These are phyloP conservation scores for Mythimna albipuncta DNA, from an alignment of 2,888 invertebrate species.

Conservation along the genomic window DNA sequence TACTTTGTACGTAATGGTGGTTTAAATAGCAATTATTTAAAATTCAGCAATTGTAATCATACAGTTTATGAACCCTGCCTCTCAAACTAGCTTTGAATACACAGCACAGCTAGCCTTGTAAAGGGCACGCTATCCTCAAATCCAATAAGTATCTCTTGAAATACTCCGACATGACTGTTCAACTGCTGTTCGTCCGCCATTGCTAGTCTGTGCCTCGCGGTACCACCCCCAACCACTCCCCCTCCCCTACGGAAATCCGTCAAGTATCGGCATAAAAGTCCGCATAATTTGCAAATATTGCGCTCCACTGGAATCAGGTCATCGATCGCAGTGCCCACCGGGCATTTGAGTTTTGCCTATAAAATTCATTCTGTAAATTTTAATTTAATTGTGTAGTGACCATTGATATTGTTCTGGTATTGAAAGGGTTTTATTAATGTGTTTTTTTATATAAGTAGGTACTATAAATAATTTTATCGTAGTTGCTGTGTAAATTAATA, in stretches of 20 bases:
- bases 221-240: conserved; percentile 11
- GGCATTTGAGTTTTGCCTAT: too few species aligned
- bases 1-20: too few species aligned
- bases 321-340: conserved; percentile 44
- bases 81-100: neutral
- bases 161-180: conserved; percentile 9
- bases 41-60: too few species aligned
- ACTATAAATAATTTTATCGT: neutral
- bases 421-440: neutral
- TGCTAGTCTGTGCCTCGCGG: conserved; percentile 28
- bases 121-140: conserved; percentile 10
- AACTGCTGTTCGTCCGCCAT: neutral
- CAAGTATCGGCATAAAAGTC: conserved; percentile 35
- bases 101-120: neutral
- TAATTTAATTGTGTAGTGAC: neutral
- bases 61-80: too few species aligned
- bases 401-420: neutral
- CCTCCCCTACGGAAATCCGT: conserved; percentile 9
- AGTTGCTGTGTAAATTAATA: neutral
- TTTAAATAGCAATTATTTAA: too few species aligned
- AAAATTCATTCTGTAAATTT: too few species aligned
- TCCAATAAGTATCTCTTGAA: conserved; percentile 11
- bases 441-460: neutral
- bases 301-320: conserved; percentile 40
- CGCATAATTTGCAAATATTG: conserved; percentile 45